Evolutionary conservation across 1,140 invertebrate species (phyloP).

Genomic region (Ips nitidus): DNA sequence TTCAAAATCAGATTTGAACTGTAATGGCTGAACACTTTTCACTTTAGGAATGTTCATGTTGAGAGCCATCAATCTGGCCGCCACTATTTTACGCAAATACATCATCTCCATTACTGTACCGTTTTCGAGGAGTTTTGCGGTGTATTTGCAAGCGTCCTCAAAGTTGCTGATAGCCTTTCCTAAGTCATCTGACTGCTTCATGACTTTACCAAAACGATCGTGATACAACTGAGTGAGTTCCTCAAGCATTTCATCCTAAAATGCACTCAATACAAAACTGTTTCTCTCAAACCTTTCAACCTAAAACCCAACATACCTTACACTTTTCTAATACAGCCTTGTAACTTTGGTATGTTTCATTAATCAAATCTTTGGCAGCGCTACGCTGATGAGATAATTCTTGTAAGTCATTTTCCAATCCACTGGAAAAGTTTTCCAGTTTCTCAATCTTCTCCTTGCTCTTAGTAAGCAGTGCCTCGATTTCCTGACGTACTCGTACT

Average conservation of each 20-base stretch:
- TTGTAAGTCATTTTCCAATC: constrained; percentile 75
- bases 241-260: constrained; percentile 69
- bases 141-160: constrained; percentile 82
- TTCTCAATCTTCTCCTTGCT: constrained; percentile 70
- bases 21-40: constrained; percentile 73
- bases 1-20: constrained; percentile 79
- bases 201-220: constrained; percentile 74
- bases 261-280: background rate
- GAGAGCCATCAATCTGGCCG: constrained; percentile 72
- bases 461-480: constrained; percentile 71
- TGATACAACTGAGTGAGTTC: constrained; percentile 81
- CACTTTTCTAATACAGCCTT: constrained; percentile 79
- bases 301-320: constrained; percentile 16
- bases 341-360: constrained; percentile 82
- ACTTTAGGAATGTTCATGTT: constrained; percentile 78
- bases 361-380: constrained; percentile 80
- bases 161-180: constrained; percentile 59
- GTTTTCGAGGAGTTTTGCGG: constrained; percentile 73
- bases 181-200: constrained; percentile 73
- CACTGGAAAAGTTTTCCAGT: constrained; percentile 72
- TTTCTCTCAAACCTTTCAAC: background rate
- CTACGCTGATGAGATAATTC: constrained; percentile 84
- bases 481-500: constrained; percentile 70
- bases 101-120: constrained; percentile 83
- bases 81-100: constrained; percentile 75